phyloP scores from a whole-genome alignment of 2,797 vertebrate species.

The Sus cebifrons region DNA sequence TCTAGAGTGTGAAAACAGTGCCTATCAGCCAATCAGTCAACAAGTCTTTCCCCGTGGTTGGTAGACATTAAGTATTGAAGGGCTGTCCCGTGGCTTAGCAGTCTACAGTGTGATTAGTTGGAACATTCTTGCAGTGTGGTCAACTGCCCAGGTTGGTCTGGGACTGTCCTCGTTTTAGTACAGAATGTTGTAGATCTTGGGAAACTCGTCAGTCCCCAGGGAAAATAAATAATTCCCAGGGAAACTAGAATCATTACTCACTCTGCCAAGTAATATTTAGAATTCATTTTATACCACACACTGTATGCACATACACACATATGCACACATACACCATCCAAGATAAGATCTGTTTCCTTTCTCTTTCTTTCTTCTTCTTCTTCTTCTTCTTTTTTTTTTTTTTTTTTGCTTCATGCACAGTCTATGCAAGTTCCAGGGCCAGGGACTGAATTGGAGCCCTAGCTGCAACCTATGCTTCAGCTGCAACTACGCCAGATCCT shows the following conservation, averaged over 20 bases:
- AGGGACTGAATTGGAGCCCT: too few species aligned
- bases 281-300: background rate
- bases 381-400: too few species aligned
- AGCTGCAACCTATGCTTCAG: too few species aligned
- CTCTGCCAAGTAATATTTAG: slow-evolving; percentile 10
- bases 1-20: background rate
- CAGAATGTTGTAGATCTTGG: background rate
- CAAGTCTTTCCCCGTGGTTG: background rate
- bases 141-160: background rate
- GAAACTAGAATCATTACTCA: background rate
- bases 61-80: background rate
- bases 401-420: too few species aligned
- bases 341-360: background rate
- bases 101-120: background rate
- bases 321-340: background rate
- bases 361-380: too few species aligned
- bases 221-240: background rate
- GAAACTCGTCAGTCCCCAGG: background rate
- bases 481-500: too few species aligned
- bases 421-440: too few species aligned
- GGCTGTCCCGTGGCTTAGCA: background rate
- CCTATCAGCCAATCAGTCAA: background rate
- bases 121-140: background rate
- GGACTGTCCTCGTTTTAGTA: background rate
- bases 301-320: too few species aligned